Evolutionary conservation across 2,797 vertebrate species (phyloP).

Genomic region (Cynopterus sphinx): DNA sequence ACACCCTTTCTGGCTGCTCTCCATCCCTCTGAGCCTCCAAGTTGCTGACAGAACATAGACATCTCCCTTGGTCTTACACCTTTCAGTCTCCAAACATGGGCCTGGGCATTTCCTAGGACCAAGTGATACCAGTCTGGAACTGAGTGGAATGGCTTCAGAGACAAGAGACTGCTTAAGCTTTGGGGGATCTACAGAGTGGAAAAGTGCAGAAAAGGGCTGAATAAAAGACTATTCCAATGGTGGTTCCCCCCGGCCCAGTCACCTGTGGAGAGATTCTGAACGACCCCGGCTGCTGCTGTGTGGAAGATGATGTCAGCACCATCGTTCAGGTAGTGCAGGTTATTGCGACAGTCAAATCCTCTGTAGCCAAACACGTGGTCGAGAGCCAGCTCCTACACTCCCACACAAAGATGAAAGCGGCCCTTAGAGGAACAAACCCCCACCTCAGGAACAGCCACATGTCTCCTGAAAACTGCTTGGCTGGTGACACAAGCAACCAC

Average conservation of each 20-base stretch:
- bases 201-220: neutral
- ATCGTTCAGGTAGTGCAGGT: slow-evolving; percentile 98
- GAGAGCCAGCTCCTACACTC: slow-evolving; percentile 91
- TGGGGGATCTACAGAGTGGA: neutral
- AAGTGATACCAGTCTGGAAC: neutral
- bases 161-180: neutral
- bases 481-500: neutral
- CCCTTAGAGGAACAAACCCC: neutral
- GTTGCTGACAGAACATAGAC: no score
- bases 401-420: neutral
- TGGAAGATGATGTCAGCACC: slow-evolving; percentile 96
- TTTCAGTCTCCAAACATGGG: neutral
- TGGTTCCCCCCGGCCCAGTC: neutral
- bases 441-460: rapidly evolving
- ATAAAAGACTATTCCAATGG: neutral
- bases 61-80: neutral
- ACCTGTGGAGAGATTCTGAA: slow-evolving; percentile 97
- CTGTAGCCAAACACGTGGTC: slow-evolving; percentile 98
- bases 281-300: slow-evolving; percentile 92
- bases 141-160: neutral
- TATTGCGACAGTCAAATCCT: slow-evolving; percentile 97
- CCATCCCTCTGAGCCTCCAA: neutral
- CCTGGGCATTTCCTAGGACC: neutral
- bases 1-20: neutral
- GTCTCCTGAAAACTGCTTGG: rapidly evolving